phyloP scores from a whole-genome alignment of 2,113 vertebrate species.

The Pelmatolapia mariae region DNA sequence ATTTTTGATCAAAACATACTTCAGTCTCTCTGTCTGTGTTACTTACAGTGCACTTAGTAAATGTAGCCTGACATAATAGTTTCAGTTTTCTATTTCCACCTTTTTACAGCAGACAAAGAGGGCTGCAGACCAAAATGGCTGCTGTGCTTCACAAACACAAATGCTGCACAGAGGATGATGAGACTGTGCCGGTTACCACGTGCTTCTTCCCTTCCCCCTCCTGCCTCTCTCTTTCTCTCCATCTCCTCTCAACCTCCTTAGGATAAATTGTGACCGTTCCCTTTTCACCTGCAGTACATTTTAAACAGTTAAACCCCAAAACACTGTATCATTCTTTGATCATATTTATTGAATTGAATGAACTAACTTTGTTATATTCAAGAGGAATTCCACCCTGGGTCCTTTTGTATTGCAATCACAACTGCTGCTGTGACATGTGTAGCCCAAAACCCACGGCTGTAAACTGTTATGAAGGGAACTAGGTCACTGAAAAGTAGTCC shows the following conservation, averaged over 20 bases:
- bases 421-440: not conserved
- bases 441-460: not conserved
- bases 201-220: constrained; percentile 57
- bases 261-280: not conserved
- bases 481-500: constrained; percentile 56
- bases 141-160: constrained; percentile 39
- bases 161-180: constrained; percentile 45
- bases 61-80: not conserved
- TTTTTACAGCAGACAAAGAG: constrained; percentile 29
- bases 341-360: not conserved
- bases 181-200: constrained; percentile 43
- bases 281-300: not conserved
- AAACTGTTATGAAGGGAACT: constrained; percentile 34
- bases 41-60: not conserved
- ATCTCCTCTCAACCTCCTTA: not conserved
- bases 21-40: not conserved
- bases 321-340: not conserved
- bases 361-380: not conserved
- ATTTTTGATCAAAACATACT: not conserved
- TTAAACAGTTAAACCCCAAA: not conserved
- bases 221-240: constrained; percentile 36
- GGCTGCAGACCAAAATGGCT: constrained; percentile 64
- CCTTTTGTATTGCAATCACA: not conserved
- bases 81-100: not conserved
- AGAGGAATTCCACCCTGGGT: not conserved